Evolutionary conservation across 2,888 invertebrate species (phyloP), one percentile per base, ranked within the genome.

Genomic region (Linnaemya tessellans): DNA sequence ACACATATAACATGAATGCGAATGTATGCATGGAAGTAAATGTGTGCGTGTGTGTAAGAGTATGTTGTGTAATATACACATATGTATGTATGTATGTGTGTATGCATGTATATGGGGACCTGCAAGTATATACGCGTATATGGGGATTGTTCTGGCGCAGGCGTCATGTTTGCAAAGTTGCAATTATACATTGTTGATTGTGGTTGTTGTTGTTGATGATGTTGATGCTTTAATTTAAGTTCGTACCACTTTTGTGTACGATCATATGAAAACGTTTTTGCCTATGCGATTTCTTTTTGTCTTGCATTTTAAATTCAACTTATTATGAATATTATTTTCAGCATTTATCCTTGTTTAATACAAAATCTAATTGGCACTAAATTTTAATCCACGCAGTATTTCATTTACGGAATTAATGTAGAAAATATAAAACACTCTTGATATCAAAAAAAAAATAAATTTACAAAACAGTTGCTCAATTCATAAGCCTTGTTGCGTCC

Each of bases 61-160:
- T 82, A 25, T 38, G 3, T 35, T 41, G 20, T 22, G 60, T 35
- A 60, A 60, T 38, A 30, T 3, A 30, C n/a, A n/a, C n/a, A n/a
- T n/a, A 56, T 1, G 30, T 7, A 25, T 25, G 15, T 22, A 22
- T 71, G 18, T 30, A 3, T 60, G 18, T 35, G n/a, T n/a, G 38
- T n/a, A 9, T 77, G 25, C 62, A 54, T 62, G 35, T 71, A 25
- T 18, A 46, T 38, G 49, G 46, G 38, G 75, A 62, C 8, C n/a
- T 35, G n/a, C 25, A 3, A 0, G 38, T 64, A 38, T 56, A 41
- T 2, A 30, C 30, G 30, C n/a, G 25, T 56, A 41, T 67, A 75
- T 70, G 67, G 51, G 73, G 35, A 43, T 60, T 73, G 13, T 68
- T 67, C 22, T 77, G 73, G 78, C 81, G 81, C 81, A 81, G 77